Evolutionary conservation across 2,797 vertebrate species (phyloP).

Genomic region (Xenopus petersii): DNA sequence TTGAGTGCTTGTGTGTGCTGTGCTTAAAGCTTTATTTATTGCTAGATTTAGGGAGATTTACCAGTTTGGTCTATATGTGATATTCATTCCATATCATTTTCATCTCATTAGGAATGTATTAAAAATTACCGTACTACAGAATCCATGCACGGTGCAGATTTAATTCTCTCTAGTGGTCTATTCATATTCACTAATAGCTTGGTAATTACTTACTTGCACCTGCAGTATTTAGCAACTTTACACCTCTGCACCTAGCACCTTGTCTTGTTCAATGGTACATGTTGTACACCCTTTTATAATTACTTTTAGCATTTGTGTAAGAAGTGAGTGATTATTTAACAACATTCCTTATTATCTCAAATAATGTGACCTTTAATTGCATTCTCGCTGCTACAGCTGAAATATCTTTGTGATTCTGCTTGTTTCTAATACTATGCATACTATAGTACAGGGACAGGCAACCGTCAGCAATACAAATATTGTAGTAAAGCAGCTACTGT

Average conservation of each 20-base stretch:
- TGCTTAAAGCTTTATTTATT: not conserved
- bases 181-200: slow-evolving; percentile 20
- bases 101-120: not conserved
- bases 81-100: slow-evolving; percentile 4
- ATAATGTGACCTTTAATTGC: not conserved
- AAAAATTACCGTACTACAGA: slow-evolving; percentile 3
- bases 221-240: slow-evolving; percentile 24
- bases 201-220: slow-evolving; percentile 18
- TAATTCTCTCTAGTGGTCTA: slow-evolving; percentile 18
- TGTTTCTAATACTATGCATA: no score
- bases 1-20: not conserved
- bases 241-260: slow-evolving; percentile 11
- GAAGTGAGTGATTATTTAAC: slow-evolving; percentile 5
- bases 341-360: slow-evolving; percentile 5
- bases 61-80: slow-evolving; percentile 1
- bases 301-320: slow-evolving; percentile 22
- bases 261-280: slow-evolving; percentile 24
- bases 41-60: slow-evolving; percentile 9
- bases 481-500: no score
- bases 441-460: no score
- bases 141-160: not conserved
- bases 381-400: not conserved
- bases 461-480: no score
- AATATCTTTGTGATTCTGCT: no score
- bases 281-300: slow-evolving; percentile 26